These are phyloP conservation scores for Lophius piscatorius DNA, from an alignment of 2,113 vertebrate species.

Conservation along the genomic window DNA sequence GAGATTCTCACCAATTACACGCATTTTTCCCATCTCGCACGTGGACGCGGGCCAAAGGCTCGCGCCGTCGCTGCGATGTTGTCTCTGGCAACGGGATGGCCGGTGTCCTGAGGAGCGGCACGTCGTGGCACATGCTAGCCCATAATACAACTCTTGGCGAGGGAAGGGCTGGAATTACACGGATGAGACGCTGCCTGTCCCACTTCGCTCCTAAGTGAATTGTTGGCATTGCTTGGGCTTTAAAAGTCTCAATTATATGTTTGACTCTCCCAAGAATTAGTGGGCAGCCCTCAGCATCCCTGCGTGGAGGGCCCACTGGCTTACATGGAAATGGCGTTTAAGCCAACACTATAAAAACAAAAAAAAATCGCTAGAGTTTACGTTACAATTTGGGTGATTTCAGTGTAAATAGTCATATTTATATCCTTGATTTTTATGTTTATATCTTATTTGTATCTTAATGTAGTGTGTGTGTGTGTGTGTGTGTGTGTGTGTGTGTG, in stretches of 20 bases:
- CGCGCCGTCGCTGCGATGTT: slow-evolving; percentile 57
- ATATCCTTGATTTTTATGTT: too few species aligned
- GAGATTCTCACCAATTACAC: slow-evolving; percentile 78
- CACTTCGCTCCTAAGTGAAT: slow-evolving; percentile 38
- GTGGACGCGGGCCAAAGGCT: slow-evolving; percentile 67
- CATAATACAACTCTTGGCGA: slow-evolving; percentile 42
- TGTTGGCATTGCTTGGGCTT: slow-evolving; percentile 48
- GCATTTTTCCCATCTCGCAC: slow-evolving; percentile 72
- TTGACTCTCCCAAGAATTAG: slow-evolving; percentile 52
- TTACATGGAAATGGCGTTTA: slow-evolving; percentile 40
- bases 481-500: too few species aligned
- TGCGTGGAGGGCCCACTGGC: slow-evolving; percentile 28
- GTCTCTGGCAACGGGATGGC: slow-evolving; percentile 52
- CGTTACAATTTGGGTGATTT: too few species aligned
- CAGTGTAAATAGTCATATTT: too few species aligned
- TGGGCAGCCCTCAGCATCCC: slow-evolving; percentile 48
- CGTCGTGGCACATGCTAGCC: slow-evolving; percentile 43
- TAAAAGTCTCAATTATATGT: slow-evolving; percentile 59
- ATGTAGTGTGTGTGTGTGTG: too few species aligned
- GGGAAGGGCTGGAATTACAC: slow-evolving; percentile 38
- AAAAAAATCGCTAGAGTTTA: too few species aligned
- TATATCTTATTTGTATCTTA: too few species aligned
- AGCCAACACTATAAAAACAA: too few species aligned
- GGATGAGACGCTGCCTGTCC: slow-evolving; percentile 50
- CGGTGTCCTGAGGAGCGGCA: slow-evolving; percentile 57